These are phyloP conservation scores for Trachelus stipa DNA, from an alignment of 2,888 invertebrate species.

Conservation along the genomic window DNA sequence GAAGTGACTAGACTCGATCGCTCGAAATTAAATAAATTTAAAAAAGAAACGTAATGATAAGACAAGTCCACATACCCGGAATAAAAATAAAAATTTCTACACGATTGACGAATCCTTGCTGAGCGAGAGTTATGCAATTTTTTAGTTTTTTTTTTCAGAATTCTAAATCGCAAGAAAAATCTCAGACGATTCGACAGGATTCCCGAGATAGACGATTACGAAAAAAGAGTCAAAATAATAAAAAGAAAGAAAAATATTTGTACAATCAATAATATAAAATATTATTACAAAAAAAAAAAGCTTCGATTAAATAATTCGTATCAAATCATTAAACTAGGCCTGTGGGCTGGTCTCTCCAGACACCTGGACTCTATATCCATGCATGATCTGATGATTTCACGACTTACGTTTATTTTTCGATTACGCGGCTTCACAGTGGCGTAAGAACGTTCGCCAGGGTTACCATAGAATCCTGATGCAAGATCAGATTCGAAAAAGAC, in stretches of 20 bases:
- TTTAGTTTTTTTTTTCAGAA: too few species aligned
- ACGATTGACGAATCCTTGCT: too few species aligned
- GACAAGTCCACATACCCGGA: too few species aligned
- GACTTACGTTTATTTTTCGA: conserved; percentile 19
- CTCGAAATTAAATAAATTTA: too few species aligned
- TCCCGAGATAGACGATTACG: background rate
- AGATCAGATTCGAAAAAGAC: background rate
- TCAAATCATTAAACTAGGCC: background rate
- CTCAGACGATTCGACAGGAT: too few species aligned
- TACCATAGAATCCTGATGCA: conserved; percentile 29
- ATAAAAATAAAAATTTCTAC: too few species aligned
- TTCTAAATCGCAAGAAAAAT: too few species aligned
- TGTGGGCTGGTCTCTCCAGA: too few species aligned
- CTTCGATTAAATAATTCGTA: background rate
- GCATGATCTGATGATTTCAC: conserved; percentile 26
- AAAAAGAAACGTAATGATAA: too few species aligned
- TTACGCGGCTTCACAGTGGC: conserved; percentile 41
- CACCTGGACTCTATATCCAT: conserved; percentile 6
- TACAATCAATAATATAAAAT: background rate
- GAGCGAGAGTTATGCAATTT: too few species aligned
- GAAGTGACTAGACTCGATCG: too few species aligned
- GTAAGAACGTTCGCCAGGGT: conserved; percentile 25
- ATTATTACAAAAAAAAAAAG: too few species aligned
- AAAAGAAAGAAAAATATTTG: background rate
- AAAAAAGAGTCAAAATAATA: background rate